Evolutionary conservation across 35 echinoderm and acorn worm species (phyloP).

Genomic region (Hemicentrotus pulcherrimus): DNA sequence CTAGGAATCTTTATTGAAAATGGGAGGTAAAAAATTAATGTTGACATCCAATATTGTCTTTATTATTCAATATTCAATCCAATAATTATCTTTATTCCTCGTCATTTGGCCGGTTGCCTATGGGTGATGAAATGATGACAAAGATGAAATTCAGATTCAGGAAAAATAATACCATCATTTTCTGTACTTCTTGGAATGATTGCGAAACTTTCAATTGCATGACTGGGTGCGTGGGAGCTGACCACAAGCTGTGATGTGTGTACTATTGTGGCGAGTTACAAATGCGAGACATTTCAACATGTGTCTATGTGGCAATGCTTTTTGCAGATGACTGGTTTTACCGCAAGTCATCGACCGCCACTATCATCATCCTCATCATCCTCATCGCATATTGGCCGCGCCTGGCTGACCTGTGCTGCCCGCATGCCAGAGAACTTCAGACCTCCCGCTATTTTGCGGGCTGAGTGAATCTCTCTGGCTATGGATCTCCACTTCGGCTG

Average conservation of each 20-base stretch:
- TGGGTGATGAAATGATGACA: not conserved
- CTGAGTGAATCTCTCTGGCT: not conserved
- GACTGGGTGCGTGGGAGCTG: not conserved
- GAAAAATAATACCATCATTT: not conserved
- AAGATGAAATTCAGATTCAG: not conserved
- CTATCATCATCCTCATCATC: not conserved
- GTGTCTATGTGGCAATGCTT: not conserved
- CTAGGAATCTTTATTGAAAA: not conserved
- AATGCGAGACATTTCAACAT: not conserved
- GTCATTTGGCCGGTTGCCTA: not conserved
- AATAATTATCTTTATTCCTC: too few species aligned
- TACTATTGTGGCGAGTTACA: not conserved
- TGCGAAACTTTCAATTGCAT: not conserved
- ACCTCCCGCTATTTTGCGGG: not conserved
- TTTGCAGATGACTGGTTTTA: conserved; percentile 4
- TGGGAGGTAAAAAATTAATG: not conserved
- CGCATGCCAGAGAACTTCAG: not conserved
- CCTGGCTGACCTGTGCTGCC: not conserved
- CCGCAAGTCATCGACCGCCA: not conserved
- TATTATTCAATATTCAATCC: too few species aligned
- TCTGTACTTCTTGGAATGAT: not conserved
- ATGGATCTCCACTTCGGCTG: not conserved
- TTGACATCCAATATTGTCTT: too few species aligned
- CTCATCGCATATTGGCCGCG: not conserved
- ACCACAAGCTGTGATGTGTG: not conserved